Conservation (phyloP, 2,113 vertebrate genomes). For the Lipophrys pholis region DNA sequence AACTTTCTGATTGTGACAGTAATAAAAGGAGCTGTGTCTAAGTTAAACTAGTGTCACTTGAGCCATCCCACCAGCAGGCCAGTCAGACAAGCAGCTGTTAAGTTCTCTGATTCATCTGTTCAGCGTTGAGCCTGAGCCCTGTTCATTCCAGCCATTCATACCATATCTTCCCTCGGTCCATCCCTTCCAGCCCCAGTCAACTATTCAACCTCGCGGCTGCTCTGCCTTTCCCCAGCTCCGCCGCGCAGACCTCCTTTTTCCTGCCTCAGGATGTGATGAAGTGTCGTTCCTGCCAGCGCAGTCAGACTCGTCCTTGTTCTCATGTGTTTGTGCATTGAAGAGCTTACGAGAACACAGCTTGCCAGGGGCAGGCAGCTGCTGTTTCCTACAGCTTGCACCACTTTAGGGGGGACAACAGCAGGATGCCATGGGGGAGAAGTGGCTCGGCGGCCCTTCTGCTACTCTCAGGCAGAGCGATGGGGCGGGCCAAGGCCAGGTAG, state of each 20-base stretch:
- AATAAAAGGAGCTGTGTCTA: conserved; percentile 1
- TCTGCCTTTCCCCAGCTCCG: conserved; percentile 20
- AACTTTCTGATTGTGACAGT: neutral
- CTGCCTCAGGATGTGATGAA: conserved; percentile 77
- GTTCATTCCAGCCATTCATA: conserved; percentile 32
- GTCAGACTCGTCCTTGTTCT: conserved; percentile 70
- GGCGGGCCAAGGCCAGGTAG: conserved; percentile 78
- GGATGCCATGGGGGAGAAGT: conserved; percentile 82
- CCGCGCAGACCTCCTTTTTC: conserved; percentile 76
- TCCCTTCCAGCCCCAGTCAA: conserved; percentile 33
- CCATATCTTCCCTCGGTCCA: conserved; percentile 14
- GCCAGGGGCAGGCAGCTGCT: conserved; percentile 78
- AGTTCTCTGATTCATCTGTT: conserved; percentile 9
- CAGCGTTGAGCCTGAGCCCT: conserved; percentile 1
- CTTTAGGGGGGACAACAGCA: conserved; percentile 63
- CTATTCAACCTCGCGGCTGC: conserved; percentile 50
- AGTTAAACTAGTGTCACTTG: too few relatives aligned
- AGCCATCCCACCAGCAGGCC: neutral
- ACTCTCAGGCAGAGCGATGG: conserved; percentile 59
- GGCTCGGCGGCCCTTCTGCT: conserved; percentile 61
- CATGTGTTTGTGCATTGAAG: conserved; percentile 74
- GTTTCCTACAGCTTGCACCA: conserved; percentile 73
- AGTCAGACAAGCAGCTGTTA: conserved; percentile 41
- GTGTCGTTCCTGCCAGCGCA: conserved; percentile 62
- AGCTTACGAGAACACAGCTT: conserved; percentile 80